These are phyloP conservation scores for Camponotus floridanus DNA, from an alignment of 1,140 invertebrate genomes.

Conservation along the genomic window DNA sequence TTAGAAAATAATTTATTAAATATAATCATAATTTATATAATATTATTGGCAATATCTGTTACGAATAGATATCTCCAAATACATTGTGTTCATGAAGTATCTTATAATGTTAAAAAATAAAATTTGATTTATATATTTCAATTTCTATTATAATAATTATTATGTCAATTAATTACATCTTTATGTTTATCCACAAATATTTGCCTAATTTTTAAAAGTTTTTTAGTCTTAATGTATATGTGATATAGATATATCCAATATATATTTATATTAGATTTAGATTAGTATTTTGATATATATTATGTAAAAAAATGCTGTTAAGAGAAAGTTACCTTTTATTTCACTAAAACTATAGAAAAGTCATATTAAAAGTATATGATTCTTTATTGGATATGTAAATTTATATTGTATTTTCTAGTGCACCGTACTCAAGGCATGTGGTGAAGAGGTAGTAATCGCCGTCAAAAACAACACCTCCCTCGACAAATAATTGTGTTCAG, in stretches of 20 bases:
- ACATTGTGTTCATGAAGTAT: too few relatives aligned
- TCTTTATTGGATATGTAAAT: neutral
- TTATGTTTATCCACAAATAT: too few relatives aligned
- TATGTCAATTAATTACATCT: neutral
- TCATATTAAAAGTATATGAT: neutral
- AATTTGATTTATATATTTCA: neutral
- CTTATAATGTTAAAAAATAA: neutral
- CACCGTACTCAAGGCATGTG: constrained; percentile 96
- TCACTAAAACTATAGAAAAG: neutral
- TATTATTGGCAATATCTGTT: neutral
- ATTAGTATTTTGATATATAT: neutral
- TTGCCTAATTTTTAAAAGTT: neutral
- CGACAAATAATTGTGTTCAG: constrained; percentile 93
- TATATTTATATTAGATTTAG: too few relatives aligned
- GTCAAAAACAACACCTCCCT: constrained; percentile 97
- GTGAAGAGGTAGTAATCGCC: constrained; percentile 97
- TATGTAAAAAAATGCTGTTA: neutral
- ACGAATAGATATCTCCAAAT: too few relatives aligned
- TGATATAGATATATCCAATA: too few relatives aligned
- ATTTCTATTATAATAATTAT: neutral
- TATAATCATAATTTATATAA: neutral
- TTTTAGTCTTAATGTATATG: neutral
- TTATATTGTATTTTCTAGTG: constrained; percentile 87
- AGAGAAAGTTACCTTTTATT: neutral
- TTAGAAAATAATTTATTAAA: neutral